Conservation (phyloP, 2,113 vertebrate species). For the Hippocampus mohnikei region DNA sequence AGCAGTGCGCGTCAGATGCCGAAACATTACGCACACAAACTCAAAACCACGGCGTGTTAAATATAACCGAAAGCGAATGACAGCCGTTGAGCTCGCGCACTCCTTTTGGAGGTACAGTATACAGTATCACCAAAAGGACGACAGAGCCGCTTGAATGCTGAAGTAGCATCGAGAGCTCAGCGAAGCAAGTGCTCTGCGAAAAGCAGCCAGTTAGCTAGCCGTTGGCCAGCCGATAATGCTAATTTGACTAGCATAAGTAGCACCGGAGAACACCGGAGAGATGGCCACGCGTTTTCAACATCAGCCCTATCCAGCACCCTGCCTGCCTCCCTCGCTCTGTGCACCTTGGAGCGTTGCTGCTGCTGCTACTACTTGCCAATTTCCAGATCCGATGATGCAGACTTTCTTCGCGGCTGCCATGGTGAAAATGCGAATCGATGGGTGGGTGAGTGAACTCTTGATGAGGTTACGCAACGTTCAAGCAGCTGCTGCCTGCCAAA, state of each 20-base stretch:
- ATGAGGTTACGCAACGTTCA: slow-evolving; percentile 39
- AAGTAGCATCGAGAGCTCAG: background rate
- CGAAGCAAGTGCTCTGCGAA: background rate
- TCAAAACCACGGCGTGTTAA: background rate
- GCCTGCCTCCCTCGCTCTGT: background rate
- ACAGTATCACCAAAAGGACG: background rate
- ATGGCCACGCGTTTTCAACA: background rate
- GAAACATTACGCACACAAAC: background rate
- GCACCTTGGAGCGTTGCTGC: background rate
- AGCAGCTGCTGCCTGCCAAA: background rate
- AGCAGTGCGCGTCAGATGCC: background rate
- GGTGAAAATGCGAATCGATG: slow-evolving; percentile 12
- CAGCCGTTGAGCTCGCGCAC: background rate
- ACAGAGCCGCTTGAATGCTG: no score
- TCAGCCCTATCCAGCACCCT: background rate
- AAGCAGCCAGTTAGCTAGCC: slow-evolving; percentile 16
- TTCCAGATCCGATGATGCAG: slow-evolving; percentile 92
- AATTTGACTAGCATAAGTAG: slow-evolving; percentile 14
- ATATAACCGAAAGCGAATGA: background rate
- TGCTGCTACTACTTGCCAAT: slow-evolving; percentile 78
- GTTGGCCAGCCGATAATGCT: slow-evolving; percentile 19
- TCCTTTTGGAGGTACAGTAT: background rate
- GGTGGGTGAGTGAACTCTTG: slow-evolving; percentile 15
- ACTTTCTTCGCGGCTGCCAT: slow-evolving; percentile 80
- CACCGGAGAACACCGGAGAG: background rate